Conservation (phyloP, 1,140 invertebrate genomes). For the Choristoneura fumiferana region DNA sequence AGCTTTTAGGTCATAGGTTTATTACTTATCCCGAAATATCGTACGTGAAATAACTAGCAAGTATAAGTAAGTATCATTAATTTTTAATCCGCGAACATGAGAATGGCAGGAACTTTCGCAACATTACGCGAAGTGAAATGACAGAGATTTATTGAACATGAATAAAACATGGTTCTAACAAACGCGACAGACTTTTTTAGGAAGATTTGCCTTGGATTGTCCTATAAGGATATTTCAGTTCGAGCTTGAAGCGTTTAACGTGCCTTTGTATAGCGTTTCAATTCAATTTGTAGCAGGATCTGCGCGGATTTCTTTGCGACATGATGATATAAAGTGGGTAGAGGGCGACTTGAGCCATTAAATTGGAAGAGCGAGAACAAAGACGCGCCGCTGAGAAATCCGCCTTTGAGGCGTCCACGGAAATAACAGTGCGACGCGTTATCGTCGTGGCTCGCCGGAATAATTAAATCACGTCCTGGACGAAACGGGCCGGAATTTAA, state of each 20-base stretch:
- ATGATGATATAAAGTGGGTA: constrained; percentile 39
- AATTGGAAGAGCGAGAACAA: constrained; percentile 37
- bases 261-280: constrained; percentile 26
- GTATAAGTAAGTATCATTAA: constrained; percentile 4
- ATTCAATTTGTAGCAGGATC: constrained; percentile 41
- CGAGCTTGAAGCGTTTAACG: constrained; percentile 5
- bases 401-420: constrained; percentile 6
- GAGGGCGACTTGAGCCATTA: constrained; percentile 32
- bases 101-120: constrained; percentile 16
- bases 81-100: constrained; percentile 17
- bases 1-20: too few relatives aligned
- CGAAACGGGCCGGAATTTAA: background rate
- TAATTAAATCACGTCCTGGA: constrained; percentile 16
- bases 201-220: background rate
- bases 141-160: constrained; percentile 19
- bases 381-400: constrained; percentile 19
- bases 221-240: background rate
- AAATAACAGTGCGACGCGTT: background rate
- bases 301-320: constrained; percentile 28
- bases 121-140: constrained; percentile 15
- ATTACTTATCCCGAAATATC: too few relatives aligned
- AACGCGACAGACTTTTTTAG: constrained; percentile 16
- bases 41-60: constrained; percentile 2
- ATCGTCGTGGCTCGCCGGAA: background rate
- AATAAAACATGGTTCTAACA: constrained; percentile 16